These are phyloP conservation scores for Hippocampus kuda DNA, from an alignment of 2,797 vertebrate species.

Conservation along the genomic window DNA sequence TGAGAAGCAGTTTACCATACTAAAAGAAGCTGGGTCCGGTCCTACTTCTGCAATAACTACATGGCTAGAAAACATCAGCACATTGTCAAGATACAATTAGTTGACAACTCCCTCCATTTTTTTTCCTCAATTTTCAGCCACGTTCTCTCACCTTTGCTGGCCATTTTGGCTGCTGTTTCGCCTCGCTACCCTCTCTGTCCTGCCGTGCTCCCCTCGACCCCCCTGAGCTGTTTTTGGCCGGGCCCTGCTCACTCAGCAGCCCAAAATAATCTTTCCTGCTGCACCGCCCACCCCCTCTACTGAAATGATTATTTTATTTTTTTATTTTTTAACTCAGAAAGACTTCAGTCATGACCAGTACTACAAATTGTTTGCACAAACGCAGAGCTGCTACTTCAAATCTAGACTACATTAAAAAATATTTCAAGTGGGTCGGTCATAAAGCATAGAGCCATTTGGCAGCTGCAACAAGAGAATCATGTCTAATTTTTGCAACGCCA, in stretches of 20 bases:
- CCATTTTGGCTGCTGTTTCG: constrained; percentile 56
- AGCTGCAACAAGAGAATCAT: neutral
- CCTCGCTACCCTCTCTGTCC: constrained; percentile 31
- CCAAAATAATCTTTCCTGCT: constrained; percentile 66
- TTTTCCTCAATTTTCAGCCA: constrained; percentile 1
- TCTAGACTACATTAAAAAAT: neutral
- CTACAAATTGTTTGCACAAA: neutral
- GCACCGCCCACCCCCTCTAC: constrained; percentile 42
- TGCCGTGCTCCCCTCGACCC: constrained; percentile 40
- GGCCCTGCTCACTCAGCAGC: constrained; percentile 64
- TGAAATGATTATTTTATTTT: neutral
- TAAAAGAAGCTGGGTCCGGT: neutral
- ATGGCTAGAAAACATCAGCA: neutral
- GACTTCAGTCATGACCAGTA: neutral
- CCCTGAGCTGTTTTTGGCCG: constrained; percentile 65
- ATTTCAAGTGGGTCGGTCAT: neutral
- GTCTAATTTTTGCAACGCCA: no score
- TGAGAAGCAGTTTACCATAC: neutral
- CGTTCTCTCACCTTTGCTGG: constrained; percentile 66
- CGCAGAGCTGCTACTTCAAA: neutral
- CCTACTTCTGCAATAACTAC: neutral
- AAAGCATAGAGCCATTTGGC: no score
- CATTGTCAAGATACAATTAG: neutral
- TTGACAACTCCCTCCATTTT: neutral
- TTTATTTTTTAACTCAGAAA: neutral